phyloP scores from a whole-genome alignment of 2,113 vertebrate genomes.

The Vidua macroura region DNA sequence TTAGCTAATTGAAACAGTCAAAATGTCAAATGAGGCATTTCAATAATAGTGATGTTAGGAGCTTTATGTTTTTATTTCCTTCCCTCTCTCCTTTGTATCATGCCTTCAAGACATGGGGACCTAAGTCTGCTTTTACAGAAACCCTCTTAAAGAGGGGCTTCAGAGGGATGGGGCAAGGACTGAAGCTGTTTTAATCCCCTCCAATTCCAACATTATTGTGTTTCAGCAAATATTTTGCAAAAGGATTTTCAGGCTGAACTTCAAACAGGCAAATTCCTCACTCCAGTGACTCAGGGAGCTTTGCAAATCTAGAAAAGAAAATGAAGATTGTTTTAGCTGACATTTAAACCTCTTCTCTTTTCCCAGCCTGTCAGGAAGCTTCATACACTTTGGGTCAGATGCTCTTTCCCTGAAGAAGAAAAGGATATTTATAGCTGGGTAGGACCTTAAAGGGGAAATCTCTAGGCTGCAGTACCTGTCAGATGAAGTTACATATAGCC shows the following conservation, averaged over 20 bases:
- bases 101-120: conserved; percentile 1
- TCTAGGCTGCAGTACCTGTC: conserved; percentile 49
- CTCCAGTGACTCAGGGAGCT: conserved; percentile 47
- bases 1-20: conserved; percentile 62
- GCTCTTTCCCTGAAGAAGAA: conserved; percentile 58
- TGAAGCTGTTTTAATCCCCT: conserved; percentile 45
- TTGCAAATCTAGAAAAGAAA: conserved; percentile 65
- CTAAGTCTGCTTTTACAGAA: conserved; percentile 35
- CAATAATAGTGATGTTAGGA: conserved; percentile 41
- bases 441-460: conserved; percentile 36
- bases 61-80: conserved; percentile 39
- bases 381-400: conserved; percentile 57
- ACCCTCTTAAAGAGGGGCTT: conserved; percentile 26
- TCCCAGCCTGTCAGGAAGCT: conserved; percentile 61
- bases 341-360: conserved; percentile 72
- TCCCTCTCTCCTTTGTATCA: not conserved
- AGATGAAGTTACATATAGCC: conserved; percentile 52
- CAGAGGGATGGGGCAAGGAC: not conserved
- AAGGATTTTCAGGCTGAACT: conserved; percentile 74
- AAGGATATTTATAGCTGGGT: conserved; percentile 64
- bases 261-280: conserved; percentile 61
- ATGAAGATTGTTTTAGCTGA: conserved; percentile 73
- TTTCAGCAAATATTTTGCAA: conserved; percentile 76
- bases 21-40: conserved; percentile 61
- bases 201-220: conserved; percentile 61